phyloP scores from a whole-genome alignment of 53 echinoderm and acorn worm species.

The Holothuria leucospilota region DNA sequence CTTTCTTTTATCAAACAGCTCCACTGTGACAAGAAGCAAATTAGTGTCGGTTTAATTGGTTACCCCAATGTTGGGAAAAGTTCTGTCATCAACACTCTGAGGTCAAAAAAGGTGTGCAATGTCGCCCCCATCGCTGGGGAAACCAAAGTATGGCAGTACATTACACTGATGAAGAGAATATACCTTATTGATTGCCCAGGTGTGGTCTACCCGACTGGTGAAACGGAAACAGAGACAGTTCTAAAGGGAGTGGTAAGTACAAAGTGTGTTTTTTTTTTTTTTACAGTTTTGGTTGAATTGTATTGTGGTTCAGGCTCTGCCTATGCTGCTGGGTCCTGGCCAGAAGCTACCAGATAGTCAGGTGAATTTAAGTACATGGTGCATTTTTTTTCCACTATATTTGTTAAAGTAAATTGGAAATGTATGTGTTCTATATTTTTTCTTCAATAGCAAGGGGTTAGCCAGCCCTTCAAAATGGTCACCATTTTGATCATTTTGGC shows the following conservation, averaged over 20 bases:
- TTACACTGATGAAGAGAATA: constrained; percentile 94
- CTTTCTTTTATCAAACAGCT: constrained; percentile 46
- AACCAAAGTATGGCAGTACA: constrained; percentile 99
- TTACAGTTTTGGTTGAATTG: no score
- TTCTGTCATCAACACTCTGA: constrained; percentile 92
- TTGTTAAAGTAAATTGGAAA: no score
- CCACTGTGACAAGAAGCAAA: constrained; percentile 97
- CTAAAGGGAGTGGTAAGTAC: constrained; percentile 96
- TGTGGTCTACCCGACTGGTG: constrained; percentile 91
- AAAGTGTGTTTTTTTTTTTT: neutral
- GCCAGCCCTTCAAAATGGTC: no score
- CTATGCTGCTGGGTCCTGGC: no score
- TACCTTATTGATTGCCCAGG: constrained; percentile 98
- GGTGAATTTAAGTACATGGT: no score
- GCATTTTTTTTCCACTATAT: no score
- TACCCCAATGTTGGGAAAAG: constrained; percentile 98
- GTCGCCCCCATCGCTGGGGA: constrained; percentile 97
- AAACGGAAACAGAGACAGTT: constrained; percentile 93
- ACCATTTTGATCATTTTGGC: no score
- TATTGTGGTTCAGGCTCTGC: no score
- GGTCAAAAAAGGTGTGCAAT: constrained; percentile 93
- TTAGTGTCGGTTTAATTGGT: constrained; percentile 97
- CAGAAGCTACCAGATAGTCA: no score
- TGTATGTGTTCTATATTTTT: no score
- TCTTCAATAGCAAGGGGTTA: no score